Percentiles rank a stretch among this genome's conserved stretches.
phyloP scores from a whole-genome alignment of 2,797 vertebrate species.

The Phrynocephalus guinanensis region DNA sequence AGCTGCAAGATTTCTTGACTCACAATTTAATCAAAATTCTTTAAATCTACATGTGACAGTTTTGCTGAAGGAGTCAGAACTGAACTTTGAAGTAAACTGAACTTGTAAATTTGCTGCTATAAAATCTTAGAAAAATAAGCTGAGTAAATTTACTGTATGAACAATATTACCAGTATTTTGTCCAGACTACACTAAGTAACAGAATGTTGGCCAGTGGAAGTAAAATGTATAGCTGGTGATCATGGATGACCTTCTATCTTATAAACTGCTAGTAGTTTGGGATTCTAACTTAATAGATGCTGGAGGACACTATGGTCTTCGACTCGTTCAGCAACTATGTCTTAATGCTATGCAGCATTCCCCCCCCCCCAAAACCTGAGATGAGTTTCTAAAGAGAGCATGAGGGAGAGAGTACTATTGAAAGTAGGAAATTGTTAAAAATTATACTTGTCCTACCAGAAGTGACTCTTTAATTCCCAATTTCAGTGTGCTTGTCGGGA shows the following conservation, averaged over 20 bases:
- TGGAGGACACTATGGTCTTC: background rate
- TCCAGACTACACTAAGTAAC: background rate
- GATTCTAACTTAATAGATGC: background rate
- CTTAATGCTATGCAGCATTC: background rate
- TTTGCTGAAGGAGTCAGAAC: conserved; percentile 49
- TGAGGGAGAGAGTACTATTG: background rate
- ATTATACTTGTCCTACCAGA: no score
- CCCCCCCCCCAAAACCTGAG: no score
- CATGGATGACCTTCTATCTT: background rate
- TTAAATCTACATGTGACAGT: conserved; percentile 47
- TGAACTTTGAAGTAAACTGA: conserved; percentile 52
- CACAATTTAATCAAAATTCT: conserved; percentile 46
- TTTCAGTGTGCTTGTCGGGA: background rate
- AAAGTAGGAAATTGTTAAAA: background rate
- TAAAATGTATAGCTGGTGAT: no score
- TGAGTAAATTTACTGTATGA: conserved; percentile 38
- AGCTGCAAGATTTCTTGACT: conserved; percentile 43
- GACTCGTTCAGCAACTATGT: background rate
- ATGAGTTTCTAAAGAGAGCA: background rate
- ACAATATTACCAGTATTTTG: conserved; percentile 17
- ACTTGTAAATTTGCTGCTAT: conserved; percentile 40
- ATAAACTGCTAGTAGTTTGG: background rate
- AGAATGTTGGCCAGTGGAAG: no score
- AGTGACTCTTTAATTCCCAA: background rate
- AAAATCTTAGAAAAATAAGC: conserved; percentile 47